Evolutionary conservation across 2,888 invertebrate genomes (phyloP), one percentile per base, ranked within the genome.

Genomic region (Lordiphosa fenestrarum): DNA sequence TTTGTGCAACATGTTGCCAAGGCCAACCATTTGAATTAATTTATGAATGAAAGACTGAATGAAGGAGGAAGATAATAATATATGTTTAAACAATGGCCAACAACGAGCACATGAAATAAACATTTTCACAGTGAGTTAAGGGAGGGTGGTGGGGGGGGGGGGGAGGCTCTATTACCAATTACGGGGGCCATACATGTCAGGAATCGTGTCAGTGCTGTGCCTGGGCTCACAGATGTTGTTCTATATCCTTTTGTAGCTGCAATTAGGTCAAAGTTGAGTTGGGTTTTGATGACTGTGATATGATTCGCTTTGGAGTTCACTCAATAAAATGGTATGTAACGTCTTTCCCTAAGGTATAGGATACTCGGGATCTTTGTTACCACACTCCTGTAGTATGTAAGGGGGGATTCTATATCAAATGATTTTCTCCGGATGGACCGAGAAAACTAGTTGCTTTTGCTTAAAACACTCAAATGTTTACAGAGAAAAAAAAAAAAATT

Each of bases 111-210:
- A 9, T 48, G 13, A 36, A 30, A 36, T 37, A 42, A 15, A 13
- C 41, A 25, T 12, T 3, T 41, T 6, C 12, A 25, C 12, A 12
- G 23, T 6, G 30, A 30, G 30, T 30, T 10, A 7, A 13, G 10
- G 23, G 10, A 9, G 13, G 38, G 6, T 25, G 6, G n/a, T n/a
- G n/a, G n/a, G n/a, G 23, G 10, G 13, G 13, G 38, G 6, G 38
- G 6, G n/a, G 10, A 10, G 21, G 46, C 12, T 39, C 42, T 38
- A 77, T 88, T 89, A 89, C 89, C 89, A 87, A 89, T 88, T 39
- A 89, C 89, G 73, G 89, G 89, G 72, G 89, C 89, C 86, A 89
- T 86, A 74, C 87, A 89, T 75, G 87, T 85, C 77, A 89, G 74
- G 77, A 89, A 87, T 61, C 88, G 83, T 69, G 86, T 87, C 84